Percentiles rank a stretch among this genome's conserved stretches.
These are phyloP conservation scores for Physella acuta DNA, from an alignment of 1,140 invertebrate species.

Conservation along the genomic window DNA sequence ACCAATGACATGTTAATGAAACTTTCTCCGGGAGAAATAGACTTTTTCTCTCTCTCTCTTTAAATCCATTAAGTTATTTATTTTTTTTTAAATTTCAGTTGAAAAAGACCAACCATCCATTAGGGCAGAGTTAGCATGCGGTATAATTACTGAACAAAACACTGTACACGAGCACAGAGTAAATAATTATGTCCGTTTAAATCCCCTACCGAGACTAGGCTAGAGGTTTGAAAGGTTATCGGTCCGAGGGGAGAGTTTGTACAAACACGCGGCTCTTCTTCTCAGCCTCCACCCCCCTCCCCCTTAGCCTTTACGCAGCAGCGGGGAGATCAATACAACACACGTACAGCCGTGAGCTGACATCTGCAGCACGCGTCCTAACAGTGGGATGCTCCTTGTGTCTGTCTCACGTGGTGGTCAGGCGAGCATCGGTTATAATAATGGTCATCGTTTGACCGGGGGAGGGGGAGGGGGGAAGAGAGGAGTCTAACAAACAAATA, in stretches of 20 bases:
- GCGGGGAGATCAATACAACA: constrained; percentile 18
- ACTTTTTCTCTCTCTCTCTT: not conserved
- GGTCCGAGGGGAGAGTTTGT: not conserved
- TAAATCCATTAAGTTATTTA: not conserved
- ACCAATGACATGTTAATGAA: not conserved
- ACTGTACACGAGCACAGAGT: not conserved
- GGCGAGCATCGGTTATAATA: not conserved
- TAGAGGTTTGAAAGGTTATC: not conserved
- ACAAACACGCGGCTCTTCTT: constrained; percentile 1
- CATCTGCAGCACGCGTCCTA: constrained; percentile 11
- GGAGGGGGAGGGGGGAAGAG: not conserved
- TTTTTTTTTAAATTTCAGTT: not conserved
- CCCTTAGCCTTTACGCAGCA: not conserved
- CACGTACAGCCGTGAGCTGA: constrained; percentile 6
- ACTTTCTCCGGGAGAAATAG: not conserved
- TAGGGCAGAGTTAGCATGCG: not conserved
- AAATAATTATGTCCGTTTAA: not conserved
- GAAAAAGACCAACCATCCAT: not conserved
- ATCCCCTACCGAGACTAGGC: not conserved
- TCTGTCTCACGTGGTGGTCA: not conserved
- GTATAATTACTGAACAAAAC: no score
- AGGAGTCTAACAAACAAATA: not conserved
- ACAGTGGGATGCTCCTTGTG: constrained; percentile 17
- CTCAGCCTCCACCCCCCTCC: not conserved
- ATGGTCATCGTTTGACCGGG: not conserved